These are phyloP conservation scores for Caenorhabditis virilis DNA, from an alignment of 2,888 invertebrate species.

Conservation along the genomic window DNA sequence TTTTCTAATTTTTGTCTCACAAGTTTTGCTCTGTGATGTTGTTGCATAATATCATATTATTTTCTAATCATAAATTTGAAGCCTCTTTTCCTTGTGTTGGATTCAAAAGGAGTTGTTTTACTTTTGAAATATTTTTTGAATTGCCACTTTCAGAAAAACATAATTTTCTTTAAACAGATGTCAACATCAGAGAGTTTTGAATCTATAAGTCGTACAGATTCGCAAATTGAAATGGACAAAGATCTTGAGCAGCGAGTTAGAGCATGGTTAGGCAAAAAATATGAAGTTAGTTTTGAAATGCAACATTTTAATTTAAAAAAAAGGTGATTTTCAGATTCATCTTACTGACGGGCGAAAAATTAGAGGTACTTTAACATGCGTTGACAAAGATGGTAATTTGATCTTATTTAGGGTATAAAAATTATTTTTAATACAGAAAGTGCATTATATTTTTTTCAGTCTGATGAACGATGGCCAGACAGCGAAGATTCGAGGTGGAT, in stretches of 20 bases:
- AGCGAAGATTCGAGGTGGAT: slow-evolving; percentile 7
- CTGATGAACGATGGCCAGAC: slow-evolving; percentile 26
- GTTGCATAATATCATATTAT: too few species aligned
- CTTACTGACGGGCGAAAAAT: slow-evolving; percentile 32
- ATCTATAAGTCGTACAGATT: neutral
- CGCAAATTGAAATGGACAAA: neutral
- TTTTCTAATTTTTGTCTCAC: too few species aligned
- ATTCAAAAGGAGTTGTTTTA: too few species aligned
- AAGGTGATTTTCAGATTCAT: slow-evolving; percentile 11
- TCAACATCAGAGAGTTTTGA: neutral
- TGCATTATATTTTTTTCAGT: slow-evolving; percentile 6
- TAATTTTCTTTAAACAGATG: neutral
- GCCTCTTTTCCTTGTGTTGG: too few species aligned
- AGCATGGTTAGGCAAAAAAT: slow-evolving; percentile 17
- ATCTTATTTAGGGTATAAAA: slow-evolving; percentile 20
- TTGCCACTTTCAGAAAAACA: too few species aligned
- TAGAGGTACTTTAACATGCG: slow-evolving; percentile 24
- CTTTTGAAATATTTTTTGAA: too few species aligned
- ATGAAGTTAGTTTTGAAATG: slow-evolving; percentile 12
- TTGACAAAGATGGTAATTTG: slow-evolving; percentile 40
- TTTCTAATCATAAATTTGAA: too few species aligned
- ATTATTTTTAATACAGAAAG: neutral
- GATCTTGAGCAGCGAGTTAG: slow-evolving; percentile 1
- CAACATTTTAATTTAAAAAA: neutral
- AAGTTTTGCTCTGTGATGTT: too few species aligned